These are phyloP conservation scores for Piscicola geometra DNA, from an alignment of 2,888 invertebrate genomes.

Conservation along the genomic window DNA sequence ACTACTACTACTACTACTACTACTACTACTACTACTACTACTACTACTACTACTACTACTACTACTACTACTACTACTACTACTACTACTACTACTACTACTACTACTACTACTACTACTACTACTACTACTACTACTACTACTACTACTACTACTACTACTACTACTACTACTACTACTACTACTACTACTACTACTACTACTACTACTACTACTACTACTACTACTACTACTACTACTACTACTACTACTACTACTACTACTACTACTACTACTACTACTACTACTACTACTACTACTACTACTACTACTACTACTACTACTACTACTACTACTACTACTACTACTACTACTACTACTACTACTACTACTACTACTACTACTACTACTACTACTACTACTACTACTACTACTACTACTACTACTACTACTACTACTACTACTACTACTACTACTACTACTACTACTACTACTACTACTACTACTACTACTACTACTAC, in stretches of 20 bases:
- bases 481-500: conserved; percentile 30
- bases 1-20: conserved; percentile 4
- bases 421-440: conserved; percentile 17
- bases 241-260: conserved; percentile 4
- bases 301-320: conserved; percentile 13
- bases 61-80: conserved; percentile 7
- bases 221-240: conserved; percentile 10
- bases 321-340: conserved; percentile 11
- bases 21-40: conserved; percentile 12
- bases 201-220: conserved; percentile 12
- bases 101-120: conserved; percentile 1
- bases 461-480: conserved; percentile 25
- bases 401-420: conserved; percentile 14
- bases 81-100: conserved; percentile 13
- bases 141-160: conserved; percentile 2
- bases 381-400: neutral
- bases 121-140: conserved; percentile 14
- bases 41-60: conserved; percentile 10
- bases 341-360: conserved; percentile 25
- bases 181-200: conserved; percentile 4
- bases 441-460: conserved; percentile 25
- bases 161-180: conserved; percentile 14
- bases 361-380: conserved; percentile 19
- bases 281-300: neutral
- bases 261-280: conserved; percentile 8